Evolutionary conservation across 92 coral and sea anemone species (phyloP), one percentile per base, ranked within the genome.

Genomic region (Metridium senile): DNA sequence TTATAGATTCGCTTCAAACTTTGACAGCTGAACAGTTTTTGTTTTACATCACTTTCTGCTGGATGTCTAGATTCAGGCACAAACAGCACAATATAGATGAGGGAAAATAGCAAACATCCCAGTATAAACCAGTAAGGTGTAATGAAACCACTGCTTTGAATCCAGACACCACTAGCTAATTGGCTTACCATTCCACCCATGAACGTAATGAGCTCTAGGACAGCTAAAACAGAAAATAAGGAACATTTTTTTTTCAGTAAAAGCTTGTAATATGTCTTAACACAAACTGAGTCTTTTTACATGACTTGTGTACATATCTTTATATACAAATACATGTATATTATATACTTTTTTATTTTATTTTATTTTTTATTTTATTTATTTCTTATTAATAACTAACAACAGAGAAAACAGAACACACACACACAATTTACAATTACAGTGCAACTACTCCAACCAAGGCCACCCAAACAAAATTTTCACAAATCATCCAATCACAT

Each of bases 151-250:
- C 68, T 59, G 3, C 57, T 75, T 33, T 78, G 65, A 13, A 90
- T 90, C 95, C 95, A 90, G 1, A 90, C 29, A 2, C 95, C 95
- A 69, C 95, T 90, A 1, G 95, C 87, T 11, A 87, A 84, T 73
- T 90, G 95, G 63, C 95, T 90, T 25, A 90, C 71, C 83, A 89
- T 89, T 9, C 91, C 95, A 7, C 95, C 95, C 20, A 72, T 1
- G 62, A 87, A 90, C 17, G 85, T 84, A 53, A 90, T 47, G 11
- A 80, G 75, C 66, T 90, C 95, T 74, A 90, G 66, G 22, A 90
- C 72, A 27, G 89, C 95, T 90, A 68, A 21, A 64, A 63, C 20
- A 45, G 0, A 58, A 58, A 32, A 20, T 33, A 58, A 51, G 23
- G 0, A 54, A 0, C 0, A 72, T 68, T 64, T 11, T 26, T 21